Evolutionary conservation across 2,113 vertebrate genomes (phyloP).

Genomic region (Leptobrachium leishanense): DNA sequence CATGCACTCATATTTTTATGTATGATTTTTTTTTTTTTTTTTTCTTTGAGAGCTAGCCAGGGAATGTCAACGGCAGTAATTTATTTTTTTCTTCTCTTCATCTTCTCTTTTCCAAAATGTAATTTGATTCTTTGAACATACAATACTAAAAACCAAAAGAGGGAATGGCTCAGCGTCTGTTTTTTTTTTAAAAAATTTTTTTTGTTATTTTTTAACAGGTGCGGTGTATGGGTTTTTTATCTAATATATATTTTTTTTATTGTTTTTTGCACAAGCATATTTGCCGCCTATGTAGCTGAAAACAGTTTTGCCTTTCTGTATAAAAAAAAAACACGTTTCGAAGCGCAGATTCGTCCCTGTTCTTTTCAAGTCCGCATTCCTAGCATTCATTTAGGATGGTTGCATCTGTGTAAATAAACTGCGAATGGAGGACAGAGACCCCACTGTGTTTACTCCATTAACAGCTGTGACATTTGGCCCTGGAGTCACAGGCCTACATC

Average conservation of each 20-base stretch:
- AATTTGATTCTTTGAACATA: no score
- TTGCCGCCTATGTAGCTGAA: constrained; percentile 32
- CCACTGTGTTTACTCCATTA: constrained; percentile 69
- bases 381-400: constrained; percentile 77
- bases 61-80: no score
- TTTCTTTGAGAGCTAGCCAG: no score
- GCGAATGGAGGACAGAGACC: constrained; percentile 66
- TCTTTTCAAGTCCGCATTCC: constrained; percentile 71
- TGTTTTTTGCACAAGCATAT: neutral
- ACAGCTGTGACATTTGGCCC: constrained; percentile 67
- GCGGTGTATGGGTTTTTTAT: neutral
- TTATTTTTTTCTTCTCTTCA: no score
- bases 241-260: neutral
- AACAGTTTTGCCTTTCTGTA: neutral
- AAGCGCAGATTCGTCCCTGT: constrained; percentile 39
- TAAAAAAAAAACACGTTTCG: constrained; percentile 20
- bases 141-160: no score
- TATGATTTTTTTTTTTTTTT: no score
- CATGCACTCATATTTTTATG: no score
- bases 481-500: constrained; percentile 60
- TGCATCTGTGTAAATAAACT: constrained; percentile 81
- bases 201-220: no score
- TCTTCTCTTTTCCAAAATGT: neutral
- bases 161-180: no score
- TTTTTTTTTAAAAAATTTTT: neutral